Base-by-base conservation (phyloP, 2,888 invertebrate species). In the Iphiclides podalirius region DNA sequence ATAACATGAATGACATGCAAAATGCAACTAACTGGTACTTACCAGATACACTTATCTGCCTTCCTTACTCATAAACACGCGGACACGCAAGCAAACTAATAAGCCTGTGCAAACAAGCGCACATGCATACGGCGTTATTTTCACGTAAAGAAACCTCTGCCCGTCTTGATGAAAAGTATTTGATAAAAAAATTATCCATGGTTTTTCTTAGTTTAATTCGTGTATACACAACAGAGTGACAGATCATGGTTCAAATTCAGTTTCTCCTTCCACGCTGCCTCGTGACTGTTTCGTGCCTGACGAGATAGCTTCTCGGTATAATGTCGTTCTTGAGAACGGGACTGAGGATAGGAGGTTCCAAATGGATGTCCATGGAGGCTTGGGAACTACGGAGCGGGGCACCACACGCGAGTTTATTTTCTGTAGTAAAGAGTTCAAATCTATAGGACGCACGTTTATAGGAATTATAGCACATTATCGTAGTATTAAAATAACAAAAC, bases 311-410 rank as follows among this genome's bases (percentile, higher is more conserved):
- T 47, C 57, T 48, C 31, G 64, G 55, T 50, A 59, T 58, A 35
- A 57, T 55, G 28, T 62, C 54, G 31, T 54, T 52, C 41, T 53
- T 52, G 57, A 52, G 45, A 43, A 52, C 55, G 52, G 58, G 60
- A 42, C 40, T 51, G 12, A 42, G 57, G 62, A 49, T 53, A 20
- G 70, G 65, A 50, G 60, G 41, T 36, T 62, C 60, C 52, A 74
- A 55, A 53, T 72, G 75, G 58, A 87, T 79, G 55, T 85, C 75
- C 66, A 82, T 70, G 26, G 77, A 72, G 20, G 85, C 86, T 52
- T 72, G 72, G 59, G 83, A 82, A 36, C 66, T 66, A 57, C 63
- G 86, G 55, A 86, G 80, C 23, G 82, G 80, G 13, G 79, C 70
- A 41, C 60, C 71, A 49, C 52, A 47, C 43, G 59, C 58, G 52